Evolutionary conservation across 1,140 invertebrate species (phyloP).

Genomic region (Ostrea denselamellosa): DNA sequence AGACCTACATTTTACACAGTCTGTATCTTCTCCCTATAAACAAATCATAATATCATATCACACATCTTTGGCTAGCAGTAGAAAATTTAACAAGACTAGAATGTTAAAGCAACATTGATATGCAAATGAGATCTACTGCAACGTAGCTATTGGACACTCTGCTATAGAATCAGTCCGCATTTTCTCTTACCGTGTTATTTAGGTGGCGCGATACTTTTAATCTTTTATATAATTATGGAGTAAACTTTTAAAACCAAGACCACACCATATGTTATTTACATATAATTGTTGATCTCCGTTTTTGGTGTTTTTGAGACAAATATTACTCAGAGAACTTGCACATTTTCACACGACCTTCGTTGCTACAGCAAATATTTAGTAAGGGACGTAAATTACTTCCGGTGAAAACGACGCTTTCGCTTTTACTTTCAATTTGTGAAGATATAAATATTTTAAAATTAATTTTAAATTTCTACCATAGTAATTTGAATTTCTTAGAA

Average conservation of each 20-base stretch:
- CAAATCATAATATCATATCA: not conserved
- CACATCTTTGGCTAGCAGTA: not conserved
- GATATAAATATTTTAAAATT: too few relatives aligned
- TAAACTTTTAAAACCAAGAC: not conserved
- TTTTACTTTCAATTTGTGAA: not conserved
- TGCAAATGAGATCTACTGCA: conserved; percentile 43
- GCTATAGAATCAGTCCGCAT: not conserved
- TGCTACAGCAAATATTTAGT: conserved; percentile 39
- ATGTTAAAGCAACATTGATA: conserved; percentile 44
- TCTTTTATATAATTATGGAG: not conserved
- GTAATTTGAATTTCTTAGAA: too few relatives aligned
- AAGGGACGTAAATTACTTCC: not conserved
- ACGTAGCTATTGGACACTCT: conserved; percentile 52
- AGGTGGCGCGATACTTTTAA: not conserved
- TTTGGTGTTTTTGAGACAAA: not conserved
- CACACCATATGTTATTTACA: not conserved
- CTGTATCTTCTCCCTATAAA: not conserved
- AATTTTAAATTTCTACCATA: too few relatives aligned
- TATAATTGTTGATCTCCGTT: not conserved
- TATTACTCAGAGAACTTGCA: not conserved
- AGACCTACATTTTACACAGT: not conserved
- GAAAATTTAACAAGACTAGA: not conserved
- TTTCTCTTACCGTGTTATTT: not conserved
- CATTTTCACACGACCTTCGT: conserved; percentile 5
- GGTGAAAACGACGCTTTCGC: not conserved